These are phyloP conservation scores for Salvelinus sp. DNA, from an alignment of 2,113 vertebrate genomes.

Conservation along the genomic window DNA sequence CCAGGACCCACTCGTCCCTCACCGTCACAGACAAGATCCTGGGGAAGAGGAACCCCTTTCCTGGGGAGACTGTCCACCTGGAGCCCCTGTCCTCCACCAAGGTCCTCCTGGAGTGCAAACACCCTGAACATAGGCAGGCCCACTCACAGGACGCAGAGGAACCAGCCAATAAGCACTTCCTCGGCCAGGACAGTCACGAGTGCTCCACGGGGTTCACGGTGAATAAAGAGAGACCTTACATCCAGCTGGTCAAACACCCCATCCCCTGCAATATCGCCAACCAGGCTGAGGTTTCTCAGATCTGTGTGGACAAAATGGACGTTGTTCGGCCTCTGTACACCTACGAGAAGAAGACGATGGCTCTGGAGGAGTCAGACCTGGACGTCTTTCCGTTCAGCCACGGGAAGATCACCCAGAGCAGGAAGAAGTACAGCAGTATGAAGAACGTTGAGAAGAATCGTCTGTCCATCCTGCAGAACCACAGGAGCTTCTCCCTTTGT, in stretches of 20 bases:
- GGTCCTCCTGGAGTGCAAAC: constrained; percentile 87
- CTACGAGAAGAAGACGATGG: constrained; percentile 77
- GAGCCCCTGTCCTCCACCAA: constrained; percentile 89
- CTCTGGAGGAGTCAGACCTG: constrained; percentile 79
- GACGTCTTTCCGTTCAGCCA: constrained; percentile 81
- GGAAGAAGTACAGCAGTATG: constrained; percentile 85
- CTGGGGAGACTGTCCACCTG: constrained; percentile 83
- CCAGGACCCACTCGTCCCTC: constrained; percentile 87
- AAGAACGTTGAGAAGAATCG: constrained; percentile 86
- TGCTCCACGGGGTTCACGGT: constrained; percentile 84
- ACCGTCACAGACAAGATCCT: constrained; percentile 88
- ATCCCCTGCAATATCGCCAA: constrained; percentile 78
- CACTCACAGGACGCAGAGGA: constrained; percentile 83
- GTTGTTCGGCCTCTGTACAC: constrained; percentile 71
- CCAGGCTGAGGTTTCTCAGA: constrained; percentile 80
- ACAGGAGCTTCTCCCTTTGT: constrained; percentile 80
- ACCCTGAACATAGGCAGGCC: constrained; percentile 87
- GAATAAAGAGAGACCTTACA: constrained; percentile 87
- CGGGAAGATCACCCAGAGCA: constrained; percentile 81
- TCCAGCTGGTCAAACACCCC: constrained; percentile 83
- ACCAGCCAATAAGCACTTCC: constrained; percentile 82
- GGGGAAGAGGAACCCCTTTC: constrained; percentile 85
- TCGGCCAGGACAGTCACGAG: constrained; percentile 75
- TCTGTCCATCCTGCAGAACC: constrained; percentile 75
- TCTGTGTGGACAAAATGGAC: constrained; percentile 80